These are phyloP conservation scores for Carcharodon carcharias DNA, from an alignment of 2,797 vertebrate species.

Conservation along the genomic window DNA sequence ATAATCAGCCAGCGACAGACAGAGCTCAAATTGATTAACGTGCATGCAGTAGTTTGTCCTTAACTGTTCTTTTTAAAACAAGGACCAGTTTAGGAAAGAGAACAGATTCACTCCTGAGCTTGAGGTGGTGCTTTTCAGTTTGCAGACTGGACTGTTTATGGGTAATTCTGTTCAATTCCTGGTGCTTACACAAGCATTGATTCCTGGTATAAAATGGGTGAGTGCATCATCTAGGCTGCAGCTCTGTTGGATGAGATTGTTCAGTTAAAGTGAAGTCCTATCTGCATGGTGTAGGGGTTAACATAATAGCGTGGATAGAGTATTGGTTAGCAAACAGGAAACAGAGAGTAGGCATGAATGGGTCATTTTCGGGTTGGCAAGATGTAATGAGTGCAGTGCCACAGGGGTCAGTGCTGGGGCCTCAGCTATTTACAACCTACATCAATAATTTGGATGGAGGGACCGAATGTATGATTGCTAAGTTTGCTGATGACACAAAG, in stretches of 20 bases:
- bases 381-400: no score
- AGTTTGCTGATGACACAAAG: no score
- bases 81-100: not conserved
- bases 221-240: not conserved
- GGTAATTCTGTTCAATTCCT: not conserved
- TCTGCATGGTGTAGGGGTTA: no score
- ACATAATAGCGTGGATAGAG: no score
- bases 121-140: not conserved
- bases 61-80: not conserved
- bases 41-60: not conserved
- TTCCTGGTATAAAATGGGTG: not conserved
- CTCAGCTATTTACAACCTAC: no score
- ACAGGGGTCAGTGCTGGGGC: no score
- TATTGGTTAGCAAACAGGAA: no score
- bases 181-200: not conserved
- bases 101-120: not conserved
- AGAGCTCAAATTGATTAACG: not conserved
- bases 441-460: no score
- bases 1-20: not conserved
- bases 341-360: no score
- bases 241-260: not conserved
- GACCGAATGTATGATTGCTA: no score
- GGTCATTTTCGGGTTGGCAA: no score
- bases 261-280: not conserved
- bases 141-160: not conserved